phyloP scores from a whole-genome alignment of 1,140 invertebrate species.

The Mycetomoellerius zeteki region DNA sequence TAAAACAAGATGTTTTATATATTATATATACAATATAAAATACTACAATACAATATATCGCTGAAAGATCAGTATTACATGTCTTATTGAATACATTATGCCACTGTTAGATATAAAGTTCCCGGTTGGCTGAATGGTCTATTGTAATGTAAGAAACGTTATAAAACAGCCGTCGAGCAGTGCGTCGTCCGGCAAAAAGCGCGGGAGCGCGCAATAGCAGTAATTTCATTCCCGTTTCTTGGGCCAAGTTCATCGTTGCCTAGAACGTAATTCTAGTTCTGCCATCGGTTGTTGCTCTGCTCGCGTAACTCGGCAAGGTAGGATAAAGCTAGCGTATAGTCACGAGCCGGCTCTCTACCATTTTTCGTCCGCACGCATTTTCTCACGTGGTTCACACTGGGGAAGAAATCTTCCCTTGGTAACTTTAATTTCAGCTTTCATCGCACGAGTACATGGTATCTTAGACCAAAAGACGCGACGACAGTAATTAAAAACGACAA shows the following conservation, averaged over 20 bases:
- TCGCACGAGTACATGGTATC: constrained; percentile 12
- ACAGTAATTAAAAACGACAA: constrained; percentile 58
- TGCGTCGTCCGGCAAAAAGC: constrained; percentile 62
- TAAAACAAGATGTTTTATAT: not conserved
- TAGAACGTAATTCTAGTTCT: constrained; percentile 65
- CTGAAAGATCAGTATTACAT: constrained; percentile 1
- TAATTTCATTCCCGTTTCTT: constrained; percentile 67
- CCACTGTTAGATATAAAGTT: constrained; percentile 3
- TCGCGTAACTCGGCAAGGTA: constrained; percentile 40
- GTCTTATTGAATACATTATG: constrained; percentile 35
- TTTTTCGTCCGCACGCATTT: constrained; percentile 51
- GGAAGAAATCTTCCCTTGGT: not conserved
- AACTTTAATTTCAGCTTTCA: constrained; percentile 23
- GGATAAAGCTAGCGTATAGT: constrained; percentile 45
- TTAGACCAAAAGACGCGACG: not conserved
- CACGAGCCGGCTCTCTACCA: constrained; percentile 29
- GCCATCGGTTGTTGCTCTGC: constrained; percentile 32
- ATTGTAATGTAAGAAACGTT: constrained; percentile 58
- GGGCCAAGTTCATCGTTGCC: constrained; percentile 54
- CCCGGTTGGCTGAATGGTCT: constrained; percentile 31
- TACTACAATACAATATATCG: not conserved
- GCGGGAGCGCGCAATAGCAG: constrained; percentile 62
- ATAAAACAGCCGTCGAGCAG: constrained; percentile 48
- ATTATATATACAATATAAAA: not conserved
- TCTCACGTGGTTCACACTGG: constrained; percentile 48